Evolutionary conservation across 2,888 invertebrate species (phyloP), one percentile per base, ranked within the genome.

Genomic region (Pachydiplax longipennis): DNA sequence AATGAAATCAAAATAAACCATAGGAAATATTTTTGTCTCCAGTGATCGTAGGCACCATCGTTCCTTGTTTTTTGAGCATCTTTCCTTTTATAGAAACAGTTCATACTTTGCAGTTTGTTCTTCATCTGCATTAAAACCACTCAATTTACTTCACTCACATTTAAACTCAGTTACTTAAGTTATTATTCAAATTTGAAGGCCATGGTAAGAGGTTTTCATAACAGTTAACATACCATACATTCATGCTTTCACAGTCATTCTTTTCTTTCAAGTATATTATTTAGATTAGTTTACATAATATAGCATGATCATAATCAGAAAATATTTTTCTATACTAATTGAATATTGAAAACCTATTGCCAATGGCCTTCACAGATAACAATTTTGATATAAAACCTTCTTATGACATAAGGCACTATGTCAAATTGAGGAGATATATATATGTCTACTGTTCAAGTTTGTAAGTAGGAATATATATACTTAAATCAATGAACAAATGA

Each of bases 131-230:
- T 35, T n/a, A 61, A 61, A 35, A 83, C 31, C 73, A 83, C 37
- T 48, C 18, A 83, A 22, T 65, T 61, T 65, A 87, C 61, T 40
- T 87, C 61, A 87, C 73, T 31, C 22, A 31, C 22, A 12, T 73
- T 73, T 31, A 53, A 18, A 53, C 53, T 53, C 53, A 53, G 25
- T 73, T 61, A 37, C 12, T 8, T n/a, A 25, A 22, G 87, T 37
- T 61, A 61, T 35, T 73, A 53, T 40, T 35, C 25, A 31, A 53
- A 35, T 40, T 53, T 31, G 65, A 87, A 87, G n/a, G 87, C 65
- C 87, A 87, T 87, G 87, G 87, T 87, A 87, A 87, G 61, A 22
- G 40, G 87, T 87, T 87, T 87, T 87, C 87, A 12, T 87, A 61
- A 18, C 25, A 35, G 22, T 13, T 25, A 65, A 22, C 13, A 61